phyloP scores from a whole-genome alignment of 1,140 invertebrate species.

The Papilio machaon region DNA sequence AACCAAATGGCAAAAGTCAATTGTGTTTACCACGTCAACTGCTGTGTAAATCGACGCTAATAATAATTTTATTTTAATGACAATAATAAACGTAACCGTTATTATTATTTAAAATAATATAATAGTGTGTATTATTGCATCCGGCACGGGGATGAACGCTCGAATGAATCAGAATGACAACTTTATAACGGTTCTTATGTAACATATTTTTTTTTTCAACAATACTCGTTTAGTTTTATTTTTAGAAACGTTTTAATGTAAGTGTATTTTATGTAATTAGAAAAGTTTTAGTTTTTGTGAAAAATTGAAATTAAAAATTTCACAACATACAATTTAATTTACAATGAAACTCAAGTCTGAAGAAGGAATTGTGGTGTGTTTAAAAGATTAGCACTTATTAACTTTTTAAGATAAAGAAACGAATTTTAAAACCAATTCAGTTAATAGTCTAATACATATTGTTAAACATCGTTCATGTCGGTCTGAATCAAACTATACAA shows the following conservation, averaged over 20 bases:
- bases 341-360: background rate
- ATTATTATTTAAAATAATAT: slow-evolving; percentile 73
- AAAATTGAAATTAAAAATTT: background rate
- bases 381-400: background rate
- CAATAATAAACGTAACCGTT: slow-evolving; percentile 66
- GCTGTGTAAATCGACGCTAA: slow-evolving; percentile 52
- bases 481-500: no score
- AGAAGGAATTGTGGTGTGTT: background rate
- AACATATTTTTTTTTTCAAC: slow-evolving; percentile 59
- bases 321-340: background rate
- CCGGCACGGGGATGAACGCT: slow-evolving; percentile 75
- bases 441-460: no score
- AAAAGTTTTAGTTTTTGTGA: background rate
- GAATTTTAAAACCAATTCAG: no score
- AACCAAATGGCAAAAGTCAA: slow-evolving; percentile 77
- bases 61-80: slow-evolving; percentile 75
- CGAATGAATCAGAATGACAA: slow-evolving; percentile 74
- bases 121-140: slow-evolving; percentile 72
- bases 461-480: no score
- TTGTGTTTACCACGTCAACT: slow-evolving; percentile 74
- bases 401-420: no score
- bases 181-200: slow-evolving; percentile 72
- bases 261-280: background rate
- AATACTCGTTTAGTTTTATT: slow-evolving; percentile 61
- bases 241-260: slow-evolving; percentile 47